Percentiles rank a stretch among this genome's conserved stretches.
Evolutionary conservation across 53 echinoderm and acorn worm genomes (phyloP).

Genomic region (Holothuria scabra): DNA sequence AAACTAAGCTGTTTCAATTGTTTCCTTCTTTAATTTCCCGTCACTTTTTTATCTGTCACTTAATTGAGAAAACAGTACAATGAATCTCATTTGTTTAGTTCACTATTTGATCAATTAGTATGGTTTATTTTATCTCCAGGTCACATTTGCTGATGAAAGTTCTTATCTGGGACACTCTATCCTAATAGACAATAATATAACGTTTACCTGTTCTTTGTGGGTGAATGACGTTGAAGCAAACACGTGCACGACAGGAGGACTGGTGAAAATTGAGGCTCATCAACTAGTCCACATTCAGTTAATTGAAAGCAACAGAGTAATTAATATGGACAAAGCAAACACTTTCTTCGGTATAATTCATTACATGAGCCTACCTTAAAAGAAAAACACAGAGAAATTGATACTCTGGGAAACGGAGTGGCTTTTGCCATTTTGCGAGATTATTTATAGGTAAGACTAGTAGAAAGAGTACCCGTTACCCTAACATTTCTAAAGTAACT

Average conservation of each 20-base stretch:
- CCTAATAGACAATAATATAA: not conserved
- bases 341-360: slow-evolving; percentile 10
- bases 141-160: slow-evolving; percentile 14
- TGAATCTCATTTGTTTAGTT: too few species aligned
- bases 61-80: too few species aligned
- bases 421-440: too few species aligned
- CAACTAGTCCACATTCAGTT: slow-evolving; percentile 6
- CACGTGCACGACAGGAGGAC: slow-evolving; percentile 20
- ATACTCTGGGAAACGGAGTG: too few species aligned
- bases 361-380: not conserved
- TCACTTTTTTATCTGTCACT: too few species aligned
- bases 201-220: slow-evolving; percentile 11
- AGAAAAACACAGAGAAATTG: too few species aligned
- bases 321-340: slow-evolving; percentile 2
- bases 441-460: too few species aligned
- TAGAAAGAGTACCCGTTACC: too few species aligned
- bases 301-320: slow-evolving; percentile 1
- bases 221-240: not conserved
- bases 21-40: too few species aligned
- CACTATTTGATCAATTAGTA: too few species aligned
- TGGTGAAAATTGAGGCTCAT: not conserved
- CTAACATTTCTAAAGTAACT: too few species aligned
- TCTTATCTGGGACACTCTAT: slow-evolving; percentile 21
- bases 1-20: too few species aligned
- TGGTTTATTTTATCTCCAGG: not conserved